phyloP scores from a whole-genome alignment of 2,797 vertebrate genomes.

The Pantherophis vulpinus region DNA sequence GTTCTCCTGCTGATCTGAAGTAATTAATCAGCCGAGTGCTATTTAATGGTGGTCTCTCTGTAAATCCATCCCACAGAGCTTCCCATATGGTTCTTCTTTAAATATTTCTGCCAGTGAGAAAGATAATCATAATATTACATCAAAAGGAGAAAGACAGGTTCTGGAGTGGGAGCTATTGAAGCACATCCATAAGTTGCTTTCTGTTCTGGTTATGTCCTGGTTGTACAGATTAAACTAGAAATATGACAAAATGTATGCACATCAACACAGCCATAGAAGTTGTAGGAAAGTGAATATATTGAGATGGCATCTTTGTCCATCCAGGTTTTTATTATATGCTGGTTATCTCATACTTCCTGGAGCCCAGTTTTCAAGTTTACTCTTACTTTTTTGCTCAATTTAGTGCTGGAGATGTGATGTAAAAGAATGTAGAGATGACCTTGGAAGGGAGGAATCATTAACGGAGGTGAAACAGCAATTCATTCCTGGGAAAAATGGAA shows the following conservation, averaged over 20 bases:
- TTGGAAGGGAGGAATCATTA: neutral
- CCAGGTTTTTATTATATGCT: neutral
- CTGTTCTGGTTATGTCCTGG: neutral
- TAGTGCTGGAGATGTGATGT: neutral
- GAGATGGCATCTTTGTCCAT: neutral
- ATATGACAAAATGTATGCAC: neutral
- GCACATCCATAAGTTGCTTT: neutral
- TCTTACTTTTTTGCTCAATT: neutral
- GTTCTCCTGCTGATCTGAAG: slow-evolving; percentile 13
- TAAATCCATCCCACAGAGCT: slow-evolving; percentile 1
- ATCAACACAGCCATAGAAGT: neutral
- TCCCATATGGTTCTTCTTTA: neutral
- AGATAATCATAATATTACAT: neutral
- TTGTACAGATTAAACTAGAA: neutral
- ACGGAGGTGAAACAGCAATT: neutral
- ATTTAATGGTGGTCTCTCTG: neutral
- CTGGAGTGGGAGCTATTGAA: neutral
- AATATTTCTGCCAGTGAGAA: neutral
- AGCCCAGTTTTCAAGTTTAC: neutral
- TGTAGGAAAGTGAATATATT: neutral
- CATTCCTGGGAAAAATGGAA: neutral
- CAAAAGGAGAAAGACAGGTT: neutral
- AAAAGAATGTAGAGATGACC: neutral
- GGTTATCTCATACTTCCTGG: neutral
- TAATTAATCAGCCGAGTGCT: neutral